Conservation (phyloP, 1,140 invertebrate species). For the Gyrodactylus bullatarudis region DNA sequence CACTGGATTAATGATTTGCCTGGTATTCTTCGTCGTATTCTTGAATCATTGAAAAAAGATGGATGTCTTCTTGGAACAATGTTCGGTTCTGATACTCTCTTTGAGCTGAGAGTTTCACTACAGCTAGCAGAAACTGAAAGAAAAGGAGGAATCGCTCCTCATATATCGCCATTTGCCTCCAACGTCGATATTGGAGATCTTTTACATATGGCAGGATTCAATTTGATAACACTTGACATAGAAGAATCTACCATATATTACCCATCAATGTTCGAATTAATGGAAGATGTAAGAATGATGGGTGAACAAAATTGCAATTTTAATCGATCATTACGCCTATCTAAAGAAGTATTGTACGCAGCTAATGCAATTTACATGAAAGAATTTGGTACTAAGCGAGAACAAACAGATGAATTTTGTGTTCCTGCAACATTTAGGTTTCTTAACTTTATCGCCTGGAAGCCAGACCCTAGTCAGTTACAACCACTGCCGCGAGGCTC, state of each 20-base stretch:
- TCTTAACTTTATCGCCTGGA: constrained; percentile 5
- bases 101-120: constrained; percentile 52
- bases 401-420: neutral
- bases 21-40: constrained; percentile 12
- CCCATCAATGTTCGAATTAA: constrained; percentile 5
- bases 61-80: constrained; percentile 64
- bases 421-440: constrained; percentile 5
- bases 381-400: neutral
- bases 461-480: constrained; percentile 3
- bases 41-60: constrained; percentile 38
- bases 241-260: neutral
- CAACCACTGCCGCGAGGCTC: neutral
- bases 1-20: neutral
- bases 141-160: constrained; percentile 40
- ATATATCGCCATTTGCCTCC: constrained; percentile 70
- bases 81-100: constrained; percentile 81
- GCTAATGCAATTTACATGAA: constrained; percentile 1
- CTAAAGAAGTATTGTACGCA: constrained; percentile 4
- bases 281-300: constrained; percentile 2
- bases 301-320: neutral
- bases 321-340: neutral
- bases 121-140: constrained; percentile 72
- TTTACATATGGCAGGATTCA: constrained; percentile 49
- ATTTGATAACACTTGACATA: constrained; percentile 36
- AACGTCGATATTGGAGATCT: constrained; percentile 41